Evolutionary conservation across 2,888 invertebrate species (phyloP), one percentile per base, ranked within the genome.

Genomic region (Ochlodes sylvanus): DNA sequence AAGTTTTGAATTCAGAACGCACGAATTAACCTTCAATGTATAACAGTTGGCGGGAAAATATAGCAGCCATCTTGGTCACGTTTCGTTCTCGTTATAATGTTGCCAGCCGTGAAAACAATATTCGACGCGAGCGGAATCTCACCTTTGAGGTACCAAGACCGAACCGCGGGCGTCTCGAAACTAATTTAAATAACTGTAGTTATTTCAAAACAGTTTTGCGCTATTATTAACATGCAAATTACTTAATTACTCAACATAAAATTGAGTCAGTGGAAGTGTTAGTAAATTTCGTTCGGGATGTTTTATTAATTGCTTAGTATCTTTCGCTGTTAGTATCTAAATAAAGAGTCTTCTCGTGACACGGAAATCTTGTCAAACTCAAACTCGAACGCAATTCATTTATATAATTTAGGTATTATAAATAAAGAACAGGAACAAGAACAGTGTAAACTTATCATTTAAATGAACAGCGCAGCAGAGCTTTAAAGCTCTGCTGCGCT

Each of bases 51-150:
- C 17, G 61, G 27, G 70, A 67, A 69, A 54, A 54, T 54, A 54
- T 54, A 15, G 57, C 9, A 56, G 63, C 68, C 68, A 67, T 70
- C 9, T 68, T 56, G 56, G 52, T 69, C 69, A 70, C 83, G 83
- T 70, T 61, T 19, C 17, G 10, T 19, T 84, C 86, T 85, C 81
- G 85, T 87, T 86, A 87, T 73, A 72, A 81, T 85, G 86, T 81
- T 83, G 83, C 85, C 87, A 84, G 78, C 79, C 88, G 85, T 87
- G 84, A 87, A 87, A 88, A 88, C 86, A 88, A 89, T 86, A 87
- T 85, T 83, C 84, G 84, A 81, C 86, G 84, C 78, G 81, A 69
- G 75, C 68, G 73, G 87, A 86, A 50, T 50, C 19, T 86, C 87
- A 77, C 80, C 86, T 88, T 88, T 88, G 87, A 87, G 81, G 80